Evolutionary conservation across 2,888 invertebrate genomes (phyloP), one percentile per base, ranked within the genome.

Genomic region (Patella caerulea): DNA sequence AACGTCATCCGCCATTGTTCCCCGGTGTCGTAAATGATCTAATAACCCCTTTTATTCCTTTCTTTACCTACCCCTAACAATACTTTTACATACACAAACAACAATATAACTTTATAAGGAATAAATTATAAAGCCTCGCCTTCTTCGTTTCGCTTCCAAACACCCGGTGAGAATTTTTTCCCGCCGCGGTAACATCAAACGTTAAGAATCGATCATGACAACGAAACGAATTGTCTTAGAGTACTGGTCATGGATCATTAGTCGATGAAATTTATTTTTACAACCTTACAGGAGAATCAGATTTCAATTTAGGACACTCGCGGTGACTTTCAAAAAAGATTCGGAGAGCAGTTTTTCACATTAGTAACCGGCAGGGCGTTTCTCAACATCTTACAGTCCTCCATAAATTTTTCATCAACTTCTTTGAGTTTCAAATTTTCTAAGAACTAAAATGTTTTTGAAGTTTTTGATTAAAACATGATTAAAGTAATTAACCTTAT

Each of bases 231-330:
- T 65, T 65, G 65, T 65, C 24, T 65, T 65, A 65, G 24, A 24
- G 19, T 65, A 24, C 11, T 11, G 24, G 65, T 65, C 65, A 65
- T 65, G 65, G 65, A 65, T 65, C 65, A 65, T 65, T 65, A 65
- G 19, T 12, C 11, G 45, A 65, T 1, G 65, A 65, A 65, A 65
- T 65, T 11, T 19, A 65, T 19, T 65, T 65, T 65, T 65, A 65
- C 24, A 24, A 65, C 65, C 24, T 65, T 65, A 24, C 17, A 65
- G 19, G 3, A 65, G 24, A 65, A 65, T 65, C 19, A 24, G 65
- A 24, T 65, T 65, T 65, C 65, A 65, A 65, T 65, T 65, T 65
- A 65, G 65, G 65, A 65, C 24, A 65, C 24, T 65, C 24, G 65
- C 65, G 65, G 65, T 15, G 45, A 65, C 14, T 65, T 65, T 65